Conservation (phyloP, 64 coral and sea anemone genomes). For the Acropora yongei region DNA sequence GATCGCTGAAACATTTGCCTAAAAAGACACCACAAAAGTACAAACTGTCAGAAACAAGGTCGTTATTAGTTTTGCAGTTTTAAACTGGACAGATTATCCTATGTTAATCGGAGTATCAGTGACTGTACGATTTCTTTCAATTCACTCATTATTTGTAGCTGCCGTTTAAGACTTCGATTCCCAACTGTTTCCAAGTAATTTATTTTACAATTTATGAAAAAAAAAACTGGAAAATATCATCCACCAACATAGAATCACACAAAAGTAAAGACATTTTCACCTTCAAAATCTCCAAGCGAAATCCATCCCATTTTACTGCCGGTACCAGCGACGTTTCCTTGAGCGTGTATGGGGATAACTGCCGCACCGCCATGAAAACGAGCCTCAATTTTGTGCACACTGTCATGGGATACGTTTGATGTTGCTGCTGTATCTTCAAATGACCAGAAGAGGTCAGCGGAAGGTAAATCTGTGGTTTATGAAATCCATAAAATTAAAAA, state of each 20-base stretch:
- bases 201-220: too few species aligned
- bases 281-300: constrained; percentile 31
- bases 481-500: too few species aligned
- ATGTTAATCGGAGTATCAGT: too few species aligned
- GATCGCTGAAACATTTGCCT: constrained; percentile 95
- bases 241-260: too few species aligned
- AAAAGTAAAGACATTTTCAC: background rate
- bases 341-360: background rate
- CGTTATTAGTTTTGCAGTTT: background rate
- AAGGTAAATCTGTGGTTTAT: background rate
- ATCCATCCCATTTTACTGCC: constrained; percentile 28
- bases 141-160: too few species aligned
- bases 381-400: background rate
- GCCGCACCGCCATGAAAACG: background rate
- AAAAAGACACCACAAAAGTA: background rate
- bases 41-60: background rate
- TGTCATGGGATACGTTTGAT: background rate
- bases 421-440: background rate
- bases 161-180: too few species aligned
- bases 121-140: too few species aligned
- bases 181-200: too few species aligned
- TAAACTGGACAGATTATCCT: too few species aligned
- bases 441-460: constrained; percentile 20
- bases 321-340: constrained; percentile 11
- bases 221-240: too few species aligned